Percentiles rank a stretch among this genome's conserved stretches.
phyloP scores from a whole-genome alignment of 2,888 invertebrate species.

The Xiphydria camelus region DNA sequence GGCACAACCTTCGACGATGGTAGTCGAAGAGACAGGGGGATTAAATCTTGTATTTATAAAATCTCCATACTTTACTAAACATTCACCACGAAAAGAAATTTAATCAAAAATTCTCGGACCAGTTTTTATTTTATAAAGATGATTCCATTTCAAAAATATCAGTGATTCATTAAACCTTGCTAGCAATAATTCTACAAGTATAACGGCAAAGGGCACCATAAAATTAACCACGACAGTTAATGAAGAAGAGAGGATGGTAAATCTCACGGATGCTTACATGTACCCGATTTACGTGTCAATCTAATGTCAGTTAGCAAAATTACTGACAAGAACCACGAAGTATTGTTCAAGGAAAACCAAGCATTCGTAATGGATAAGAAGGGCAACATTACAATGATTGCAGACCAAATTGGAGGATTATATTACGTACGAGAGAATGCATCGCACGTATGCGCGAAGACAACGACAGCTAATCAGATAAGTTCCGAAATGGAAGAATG shows the following conservation, averaged over 20 bases:
- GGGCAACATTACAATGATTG: not conserved
- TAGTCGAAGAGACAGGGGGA: no score
- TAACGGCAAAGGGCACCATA: not conserved
- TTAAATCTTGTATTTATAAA: no score
- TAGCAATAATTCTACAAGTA: not conserved
- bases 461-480: not conserved
- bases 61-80: no score
- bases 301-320: not conserved
- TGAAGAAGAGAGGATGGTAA: not conserved
- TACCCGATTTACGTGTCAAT: not conserved
- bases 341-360: not conserved
- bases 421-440: not conserved
- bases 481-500: not conserved
- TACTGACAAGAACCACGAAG: not conserved
- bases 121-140: no score
- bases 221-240: constrained; percentile 1
- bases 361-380: not conserved
- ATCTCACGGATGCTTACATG: not conserved
- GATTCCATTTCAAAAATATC: no score
- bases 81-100: no score
- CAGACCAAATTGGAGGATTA: not conserved
- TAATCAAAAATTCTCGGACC: no score
- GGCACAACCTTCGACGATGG: no score
- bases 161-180: constrained; percentile 1
- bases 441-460: not conserved